Percentiles rank a stretch among this genome's conserved stretches.
phyloP scores from a whole-genome alignment of 2,113 vertebrate species.

The Campylorhamphus procurvoides region DNA sequence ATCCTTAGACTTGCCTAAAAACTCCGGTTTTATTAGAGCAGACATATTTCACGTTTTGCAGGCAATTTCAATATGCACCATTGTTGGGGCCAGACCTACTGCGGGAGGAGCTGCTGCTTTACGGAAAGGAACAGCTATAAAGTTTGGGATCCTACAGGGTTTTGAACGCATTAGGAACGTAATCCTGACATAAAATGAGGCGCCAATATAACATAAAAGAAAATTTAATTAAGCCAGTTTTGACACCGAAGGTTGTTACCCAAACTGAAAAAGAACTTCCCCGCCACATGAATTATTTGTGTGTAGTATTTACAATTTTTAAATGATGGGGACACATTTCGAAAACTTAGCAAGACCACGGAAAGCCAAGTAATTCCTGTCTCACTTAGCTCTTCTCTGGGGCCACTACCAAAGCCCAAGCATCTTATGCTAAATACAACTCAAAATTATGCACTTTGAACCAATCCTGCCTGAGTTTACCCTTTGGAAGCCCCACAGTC shows the following conservation, averaged over 20 bases:
- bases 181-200: conserved; percentile 34
- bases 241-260: background rate
- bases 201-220: conserved; percentile 48
- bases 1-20: conserved; percentile 43
- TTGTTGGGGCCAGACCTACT: conserved; percentile 40
- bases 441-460: background rate
- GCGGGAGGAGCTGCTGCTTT: conserved; percentile 30
- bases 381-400: background rate
- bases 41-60: conserved; percentile 44
- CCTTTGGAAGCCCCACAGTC: background rate
- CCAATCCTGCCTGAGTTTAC: background rate
- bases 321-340: background rate
- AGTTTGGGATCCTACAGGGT: conserved; percentile 66
- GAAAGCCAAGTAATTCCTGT: conserved; percentile 7
- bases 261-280: background rate
- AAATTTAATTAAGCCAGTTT: conserved; percentile 46
- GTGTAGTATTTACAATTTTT: background rate
- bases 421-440: rapidly evolving
- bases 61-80: conserved; percentile 26
- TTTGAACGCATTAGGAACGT: conserved; percentile 29
- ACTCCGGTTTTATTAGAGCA: conserved; percentile 3
- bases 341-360: conserved; percentile 6
- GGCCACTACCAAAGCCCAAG: background rate
- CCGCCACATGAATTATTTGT: background rate
- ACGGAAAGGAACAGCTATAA: conserved; percentile 45